Conservation (phyloP, 1,140 invertebrate genomes). For the Drosophila aff. region DNA sequence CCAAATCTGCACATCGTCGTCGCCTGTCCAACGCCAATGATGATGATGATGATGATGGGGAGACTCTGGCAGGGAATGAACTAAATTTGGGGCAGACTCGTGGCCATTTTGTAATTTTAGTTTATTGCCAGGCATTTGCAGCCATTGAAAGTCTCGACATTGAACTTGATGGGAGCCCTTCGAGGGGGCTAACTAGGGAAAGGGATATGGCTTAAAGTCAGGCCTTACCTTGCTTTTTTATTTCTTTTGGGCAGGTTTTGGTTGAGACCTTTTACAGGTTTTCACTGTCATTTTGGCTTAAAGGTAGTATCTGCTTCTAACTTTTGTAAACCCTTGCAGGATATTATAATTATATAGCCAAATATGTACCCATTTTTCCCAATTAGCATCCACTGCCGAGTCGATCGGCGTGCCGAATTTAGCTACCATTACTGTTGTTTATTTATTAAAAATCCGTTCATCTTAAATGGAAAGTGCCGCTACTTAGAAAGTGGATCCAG, state of each 20-base stretch:
- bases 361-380: too few species aligned
- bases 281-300: background rate
- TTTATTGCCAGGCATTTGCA: constrained; percentile 59
- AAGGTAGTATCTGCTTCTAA: background rate
- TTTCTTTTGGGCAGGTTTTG: background rate
- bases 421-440: too few species aligned
- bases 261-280: too few species aligned
- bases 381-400: too few species aligned
- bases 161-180: constrained; percentile 51
- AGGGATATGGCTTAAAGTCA: constrained; percentile 13
- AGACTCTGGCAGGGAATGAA: background rate
- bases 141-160: constrained; percentile 53
- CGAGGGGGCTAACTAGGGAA: background rate
- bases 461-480: too few species aligned
- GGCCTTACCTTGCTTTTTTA: background rate
- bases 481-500: too few species aligned
- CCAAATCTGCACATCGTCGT: constrained; percentile 64
- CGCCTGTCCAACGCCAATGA: constrained; percentile 31
- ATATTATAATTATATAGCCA: too few species aligned
- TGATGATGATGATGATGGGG: constrained; percentile 27
- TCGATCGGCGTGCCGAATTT: too few species aligned
- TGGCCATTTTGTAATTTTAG: constrained; percentile 63
- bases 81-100: constrained; percentile 28
- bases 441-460: too few species aligned
- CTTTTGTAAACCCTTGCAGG: background rate